phyloP scores from a whole-genome alignment of 2,888 invertebrate species.

The Venustoraphidia nigricollis region DNA sequence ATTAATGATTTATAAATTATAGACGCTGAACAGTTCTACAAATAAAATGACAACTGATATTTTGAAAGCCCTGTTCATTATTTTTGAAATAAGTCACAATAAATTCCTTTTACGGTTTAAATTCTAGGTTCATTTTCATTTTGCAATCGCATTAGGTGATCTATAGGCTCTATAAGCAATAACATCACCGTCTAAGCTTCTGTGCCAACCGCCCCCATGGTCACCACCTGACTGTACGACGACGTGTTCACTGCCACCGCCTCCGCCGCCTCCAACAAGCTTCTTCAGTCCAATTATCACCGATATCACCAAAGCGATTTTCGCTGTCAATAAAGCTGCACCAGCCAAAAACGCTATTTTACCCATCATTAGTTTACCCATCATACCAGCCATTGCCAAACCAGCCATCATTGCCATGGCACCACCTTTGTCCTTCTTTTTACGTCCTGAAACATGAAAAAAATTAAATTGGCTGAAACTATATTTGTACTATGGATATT shows the following conservation, averaged over 20 bases:
- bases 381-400: slow-evolving; percentile 42
- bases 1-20: too few relatives aligned
- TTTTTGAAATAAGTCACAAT: too few relatives aligned
- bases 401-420: slow-evolving; percentile 42
- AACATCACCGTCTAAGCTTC: slow-evolving; percentile 17
- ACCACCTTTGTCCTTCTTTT: slow-evolving; percentile 31
- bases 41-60: too few relatives aligned
- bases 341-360: slow-evolving; percentile 53
- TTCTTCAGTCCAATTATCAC: slow-evolving; percentile 48
- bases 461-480: too few relatives aligned
- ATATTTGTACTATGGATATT: too few relatives aligned
- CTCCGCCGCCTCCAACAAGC: slow-evolving; percentile 31
- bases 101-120: not conserved
- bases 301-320: slow-evolving; percentile 44
- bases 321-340: slow-evolving; percentile 48
- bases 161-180: slow-evolving; percentile 16
- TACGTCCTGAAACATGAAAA: slow-evolving; percentile 30
- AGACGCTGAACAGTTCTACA: too few relatives aligned
- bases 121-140: not conserved
- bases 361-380: slow-evolving; percentile 49
- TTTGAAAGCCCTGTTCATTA: too few relatives aligned
- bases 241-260: slow-evolving; percentile 32
- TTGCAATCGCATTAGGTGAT: slow-evolving; percentile 2
- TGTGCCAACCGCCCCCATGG: slow-evolving; percentile 28
- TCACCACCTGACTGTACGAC: slow-evolving; percentile 29